A percentile compares a stretch with the other conserved stretches of the same genome.
These are phyloP conservation scores for Anastrepha obliqua DNA, from an alignment of 1,140 invertebrate genomes.

Conservation along the genomic window DNA sequence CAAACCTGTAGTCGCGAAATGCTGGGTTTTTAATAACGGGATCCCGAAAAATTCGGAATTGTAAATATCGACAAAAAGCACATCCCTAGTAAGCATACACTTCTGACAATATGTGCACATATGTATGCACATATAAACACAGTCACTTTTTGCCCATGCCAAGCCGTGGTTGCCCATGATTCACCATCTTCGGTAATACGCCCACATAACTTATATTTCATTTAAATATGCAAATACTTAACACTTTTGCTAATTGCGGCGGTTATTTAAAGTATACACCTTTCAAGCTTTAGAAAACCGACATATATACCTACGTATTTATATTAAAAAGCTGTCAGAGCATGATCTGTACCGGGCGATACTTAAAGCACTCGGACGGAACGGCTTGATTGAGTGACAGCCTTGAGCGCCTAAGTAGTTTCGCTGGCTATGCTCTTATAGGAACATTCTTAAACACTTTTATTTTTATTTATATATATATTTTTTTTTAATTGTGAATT, in stretches of 20 bases:
- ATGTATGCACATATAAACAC: neutral
- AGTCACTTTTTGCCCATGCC: neutral
- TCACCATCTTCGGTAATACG: constrained; percentile 4
- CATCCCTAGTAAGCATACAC: neutral
- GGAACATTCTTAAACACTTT: neutral
- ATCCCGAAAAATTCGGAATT: too few species aligned
- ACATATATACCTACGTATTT: neutral
- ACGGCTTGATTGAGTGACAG: constrained; percentile 9
- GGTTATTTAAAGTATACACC: neutral
- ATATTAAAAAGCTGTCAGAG: neutral
- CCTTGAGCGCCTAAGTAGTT: neutral
- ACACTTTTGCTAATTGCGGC: constrained; percentile 45
- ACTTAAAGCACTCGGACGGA: neutral
- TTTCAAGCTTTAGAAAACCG: neutral
- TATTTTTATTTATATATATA: neutral
- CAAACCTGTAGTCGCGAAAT: too few species aligned
- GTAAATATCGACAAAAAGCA: too few species aligned
- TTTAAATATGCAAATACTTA: constrained; percentile 38
- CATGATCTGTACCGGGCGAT: neutral
- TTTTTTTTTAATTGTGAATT: too few species aligned
- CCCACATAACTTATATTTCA: constrained; percentile 34
- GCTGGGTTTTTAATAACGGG: too few species aligned
- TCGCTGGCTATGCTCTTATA: neutral
- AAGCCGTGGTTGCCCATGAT: neutral
- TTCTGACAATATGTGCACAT: neutral